Percentiles rank a stretch among this genome's conserved stretches.
phyloP scores from a whole-genome alignment of 1,140 invertebrate genomes.

The Conus betulinus region DNA sequence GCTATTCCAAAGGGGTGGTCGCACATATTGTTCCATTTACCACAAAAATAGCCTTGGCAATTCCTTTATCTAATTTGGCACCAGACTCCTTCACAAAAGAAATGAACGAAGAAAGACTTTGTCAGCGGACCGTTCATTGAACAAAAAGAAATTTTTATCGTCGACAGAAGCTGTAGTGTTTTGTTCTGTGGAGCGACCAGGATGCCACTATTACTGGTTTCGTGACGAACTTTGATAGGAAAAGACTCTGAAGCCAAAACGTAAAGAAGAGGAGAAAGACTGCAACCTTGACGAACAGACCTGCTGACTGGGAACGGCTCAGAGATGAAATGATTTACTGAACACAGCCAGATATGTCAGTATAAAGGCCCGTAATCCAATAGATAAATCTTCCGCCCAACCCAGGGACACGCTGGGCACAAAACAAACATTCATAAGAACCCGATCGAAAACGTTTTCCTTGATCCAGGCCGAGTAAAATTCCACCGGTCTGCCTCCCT shows the following conservation, averaged over 20 bases:
- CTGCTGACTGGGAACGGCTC: conserved; percentile 53
- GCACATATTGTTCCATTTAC: conserved; percentile 52
- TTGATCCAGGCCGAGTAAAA: conserved; percentile 27
- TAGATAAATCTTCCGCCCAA: conserved; percentile 41
- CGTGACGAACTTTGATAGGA: conserved; percentile 22
- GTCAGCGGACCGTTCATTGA: conserved; percentile 35
- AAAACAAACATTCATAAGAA: conserved; percentile 39
- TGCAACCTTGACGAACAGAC: conserved; percentile 73
- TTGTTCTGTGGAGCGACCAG: conserved; percentile 22
- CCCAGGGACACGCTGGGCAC: neutral
- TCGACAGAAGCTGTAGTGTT: conserved; percentile 56
- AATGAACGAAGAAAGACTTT: conserved; percentile 39
- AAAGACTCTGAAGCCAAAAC: conserved; percentile 70
- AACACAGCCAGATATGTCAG: conserved; percentile 7
- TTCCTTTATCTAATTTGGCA: conserved; percentile 51
- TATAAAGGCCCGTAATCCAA: conserved; percentile 41
- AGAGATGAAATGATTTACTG: conserved; percentile 42
- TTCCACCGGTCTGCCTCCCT: conserved; percentile 14
- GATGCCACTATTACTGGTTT: neutral
- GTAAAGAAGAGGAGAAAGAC: conserved; percentile 71
- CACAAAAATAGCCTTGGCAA: conserved; percentile 50
- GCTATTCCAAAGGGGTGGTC: conserved; percentile 56
- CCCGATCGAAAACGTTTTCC: conserved; percentile 39
- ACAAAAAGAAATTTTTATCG: conserved; percentile 47
- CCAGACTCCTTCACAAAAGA: conserved; percentile 49